These are phyloP conservation scores for Pheosia tremula DNA, from an alignment of 2,888 invertebrate genomes.

Conservation along the genomic window DNA sequence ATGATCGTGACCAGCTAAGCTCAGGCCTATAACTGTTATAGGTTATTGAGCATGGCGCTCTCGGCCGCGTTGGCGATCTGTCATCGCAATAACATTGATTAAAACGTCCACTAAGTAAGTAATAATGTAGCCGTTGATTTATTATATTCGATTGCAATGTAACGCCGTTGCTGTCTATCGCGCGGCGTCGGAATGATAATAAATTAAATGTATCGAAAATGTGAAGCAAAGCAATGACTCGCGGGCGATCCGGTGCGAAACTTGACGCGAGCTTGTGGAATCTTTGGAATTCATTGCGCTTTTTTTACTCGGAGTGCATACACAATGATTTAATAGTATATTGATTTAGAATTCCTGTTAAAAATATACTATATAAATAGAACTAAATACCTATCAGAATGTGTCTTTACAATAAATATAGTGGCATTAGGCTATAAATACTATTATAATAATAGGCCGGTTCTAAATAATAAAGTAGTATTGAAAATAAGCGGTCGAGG, in stretches of 20 bases:
- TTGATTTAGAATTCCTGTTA: neutral
- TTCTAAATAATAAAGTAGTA: neutral
- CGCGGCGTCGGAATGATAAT: constrained; percentile 27
- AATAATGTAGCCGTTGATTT: constrained; percentile 69
- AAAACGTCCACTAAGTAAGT: constrained; percentile 70
- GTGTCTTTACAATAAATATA: neutral
- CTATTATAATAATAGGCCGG: neutral
- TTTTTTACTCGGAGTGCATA: neutral
- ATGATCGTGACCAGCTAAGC: constrained; percentile 34
- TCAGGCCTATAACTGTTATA: constrained; percentile 15
- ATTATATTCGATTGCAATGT: constrained; percentile 61
- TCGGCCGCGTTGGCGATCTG: constrained; percentile 58
- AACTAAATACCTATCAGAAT: neutral
- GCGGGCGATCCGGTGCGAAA: constrained; percentile 10
- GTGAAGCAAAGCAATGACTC: constrained; percentile 4
- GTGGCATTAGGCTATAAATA: neutral
- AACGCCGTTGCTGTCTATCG: constrained; percentile 46
- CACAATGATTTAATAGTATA: neutral
- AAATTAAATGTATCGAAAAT: constrained; percentile 25
- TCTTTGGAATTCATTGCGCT: neutral
- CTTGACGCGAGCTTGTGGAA: constrained; percentile 8
- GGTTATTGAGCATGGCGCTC: constrained; percentile 46
- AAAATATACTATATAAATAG: neutral
- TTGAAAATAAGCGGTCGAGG: constrained; percentile 3
- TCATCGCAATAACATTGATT: constrained; percentile 69